Evolutionary conservation across 2,113 vertebrate genomes (phyloP).

Genomic region (Chloebia gouldiae): DNA sequence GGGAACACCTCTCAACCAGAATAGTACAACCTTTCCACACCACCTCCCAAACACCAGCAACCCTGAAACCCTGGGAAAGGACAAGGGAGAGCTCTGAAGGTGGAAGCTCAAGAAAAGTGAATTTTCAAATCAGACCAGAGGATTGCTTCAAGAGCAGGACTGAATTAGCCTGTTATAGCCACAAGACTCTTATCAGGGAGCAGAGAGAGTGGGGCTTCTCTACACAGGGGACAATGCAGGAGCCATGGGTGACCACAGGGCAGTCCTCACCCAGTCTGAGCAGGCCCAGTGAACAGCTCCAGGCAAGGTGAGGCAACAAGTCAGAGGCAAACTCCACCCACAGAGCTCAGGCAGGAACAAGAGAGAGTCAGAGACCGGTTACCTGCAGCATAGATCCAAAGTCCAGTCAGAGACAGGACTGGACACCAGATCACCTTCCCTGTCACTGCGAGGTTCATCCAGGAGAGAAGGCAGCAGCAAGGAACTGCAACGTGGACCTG

Average conservation of each 20-base stretch:
- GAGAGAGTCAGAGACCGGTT: not conserved
- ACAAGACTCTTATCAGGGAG: not conserved
- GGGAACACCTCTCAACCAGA: not conserved
- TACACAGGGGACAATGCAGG: not conserved
- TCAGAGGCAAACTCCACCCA: not conserved
- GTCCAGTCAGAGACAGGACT: accelerated
- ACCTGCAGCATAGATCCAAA: not conserved
- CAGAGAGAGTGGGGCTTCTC: accelerated
- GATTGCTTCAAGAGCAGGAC: not conserved
- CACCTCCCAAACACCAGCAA: not conserved
- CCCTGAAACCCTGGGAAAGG: not conserved
- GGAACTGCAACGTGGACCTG: accelerated
- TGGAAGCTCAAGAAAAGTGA: not conserved
- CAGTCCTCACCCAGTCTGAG: not conserved
- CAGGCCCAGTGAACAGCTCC: not conserved
- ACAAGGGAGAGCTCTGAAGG: not conserved
- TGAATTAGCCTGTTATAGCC: not conserved
- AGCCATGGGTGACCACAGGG: not conserved
- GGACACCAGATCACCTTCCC: not conserved
- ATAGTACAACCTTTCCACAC: not conserved
- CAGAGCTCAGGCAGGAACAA: not conserved
- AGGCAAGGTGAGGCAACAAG: not conserved
- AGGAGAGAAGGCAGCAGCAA: not conserved
- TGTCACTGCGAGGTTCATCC: not conserved
- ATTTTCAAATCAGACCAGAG: not conserved